Percentiles rank a stretch among this genome's conserved stretches.
Conservation (phyloP, 2,888 invertebrate species). For the Eudasyphora cyanicolor region DNA sequence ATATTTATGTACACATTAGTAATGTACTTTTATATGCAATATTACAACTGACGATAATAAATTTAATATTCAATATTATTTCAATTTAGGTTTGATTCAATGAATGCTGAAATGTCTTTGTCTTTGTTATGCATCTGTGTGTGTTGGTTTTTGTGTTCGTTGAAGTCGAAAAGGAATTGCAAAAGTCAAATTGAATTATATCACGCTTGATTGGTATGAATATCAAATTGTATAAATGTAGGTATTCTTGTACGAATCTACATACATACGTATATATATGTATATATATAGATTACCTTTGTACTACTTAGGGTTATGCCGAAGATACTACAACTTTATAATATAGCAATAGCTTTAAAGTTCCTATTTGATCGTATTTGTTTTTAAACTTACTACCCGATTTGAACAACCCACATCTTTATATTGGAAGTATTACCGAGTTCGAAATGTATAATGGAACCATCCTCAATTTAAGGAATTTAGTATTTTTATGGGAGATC, state of each 20-base stretch:
- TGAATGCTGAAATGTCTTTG: too few species aligned
- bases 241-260: not conserved
- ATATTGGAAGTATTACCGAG: too few species aligned
- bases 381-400: too few species aligned
- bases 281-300: too few species aligned
- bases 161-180: constrained; percentile 50
- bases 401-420: too few species aligned
- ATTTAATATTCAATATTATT: constrained; percentile 50
- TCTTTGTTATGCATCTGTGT: not conserved
- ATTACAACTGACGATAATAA: constrained; percentile 32
- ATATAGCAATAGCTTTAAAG: too few species aligned
- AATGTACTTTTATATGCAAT: not conserved
- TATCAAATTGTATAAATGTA: constrained; percentile 42
- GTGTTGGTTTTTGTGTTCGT: constrained; percentile 8
- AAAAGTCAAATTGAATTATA: constrained; percentile 59
- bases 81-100: not conserved
- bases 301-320: too few species aligned
- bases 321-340: too few species aligned
- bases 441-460: too few species aligned
- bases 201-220: constrained; percentile 52
- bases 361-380: too few species aligned
- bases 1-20: not conserved
- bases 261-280: not conserved
- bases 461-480: too few species aligned
- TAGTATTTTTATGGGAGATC: too few species aligned